Conservation (phyloP, 2,797 vertebrate genomes). For the Xenentodon cancila region DNA sequence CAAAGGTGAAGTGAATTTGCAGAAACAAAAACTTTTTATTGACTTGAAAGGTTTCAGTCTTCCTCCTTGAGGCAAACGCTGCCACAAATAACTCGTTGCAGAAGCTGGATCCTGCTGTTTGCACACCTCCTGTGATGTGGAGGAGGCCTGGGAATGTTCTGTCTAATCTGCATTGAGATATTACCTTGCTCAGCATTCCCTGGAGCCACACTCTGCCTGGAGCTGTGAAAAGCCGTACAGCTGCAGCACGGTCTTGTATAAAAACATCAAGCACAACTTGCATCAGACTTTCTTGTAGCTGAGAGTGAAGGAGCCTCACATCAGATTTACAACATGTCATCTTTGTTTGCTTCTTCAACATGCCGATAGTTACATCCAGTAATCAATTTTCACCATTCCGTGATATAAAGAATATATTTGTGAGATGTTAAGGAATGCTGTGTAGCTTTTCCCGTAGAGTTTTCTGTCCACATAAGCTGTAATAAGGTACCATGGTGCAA, state of each 20-base stretch:
- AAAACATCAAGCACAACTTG: constrained; percentile 64
- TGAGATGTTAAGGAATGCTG: no score
- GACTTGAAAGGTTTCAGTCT: constrained; percentile 27
- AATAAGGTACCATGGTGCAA: no score
- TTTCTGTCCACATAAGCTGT: no score
- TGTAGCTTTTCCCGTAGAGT: no score
- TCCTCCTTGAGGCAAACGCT: not conserved
- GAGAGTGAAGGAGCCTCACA: constrained; percentile 18
- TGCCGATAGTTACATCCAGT: constrained; percentile 1
- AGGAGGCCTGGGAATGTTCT: constrained; percentile 64
- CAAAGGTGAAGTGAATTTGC: constrained; percentile 4
- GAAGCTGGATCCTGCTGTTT: constrained; percentile 31
- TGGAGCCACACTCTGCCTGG: constrained; percentile 47
- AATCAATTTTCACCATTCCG: not conserved
- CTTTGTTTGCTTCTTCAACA: not conserved
- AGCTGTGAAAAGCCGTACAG: constrained; percentile 36
- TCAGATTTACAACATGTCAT: constrained; percentile 7
- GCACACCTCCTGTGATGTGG: constrained; percentile 43
- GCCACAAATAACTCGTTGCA: constrained; percentile 19
- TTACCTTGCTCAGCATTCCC: constrained; percentile 23
- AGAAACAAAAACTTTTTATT: constrained; percentile 35
- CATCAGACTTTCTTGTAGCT: constrained; percentile 36
- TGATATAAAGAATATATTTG: no score
- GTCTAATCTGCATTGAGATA: constrained; percentile 66
- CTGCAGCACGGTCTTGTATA: constrained; percentile 28